phyloP scores from a whole-genome alignment of 2,113 vertebrate species.

The Peromyscus polionotus region DNA sequence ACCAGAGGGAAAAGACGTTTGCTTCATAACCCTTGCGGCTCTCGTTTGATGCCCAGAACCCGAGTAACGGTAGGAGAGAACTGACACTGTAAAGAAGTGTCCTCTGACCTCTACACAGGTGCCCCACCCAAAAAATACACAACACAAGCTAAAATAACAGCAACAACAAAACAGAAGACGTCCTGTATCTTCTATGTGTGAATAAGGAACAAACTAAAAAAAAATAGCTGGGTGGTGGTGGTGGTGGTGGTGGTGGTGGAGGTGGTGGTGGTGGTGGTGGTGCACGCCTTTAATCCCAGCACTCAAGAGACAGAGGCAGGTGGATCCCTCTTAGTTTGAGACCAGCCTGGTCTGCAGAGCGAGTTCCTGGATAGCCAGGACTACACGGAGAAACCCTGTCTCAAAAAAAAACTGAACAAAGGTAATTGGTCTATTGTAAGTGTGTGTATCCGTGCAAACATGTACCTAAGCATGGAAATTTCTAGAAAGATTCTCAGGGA shows the following conservation, averaged over 20 bases:
- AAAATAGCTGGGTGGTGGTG: neutral
- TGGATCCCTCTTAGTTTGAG: neutral
- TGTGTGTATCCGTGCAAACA: neutral
- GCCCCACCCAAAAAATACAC: neutral
- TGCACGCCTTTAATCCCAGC: neutral
- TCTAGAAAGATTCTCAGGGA: conserved; percentile 43
- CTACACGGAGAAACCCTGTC: neutral
- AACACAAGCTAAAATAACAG: neutral
- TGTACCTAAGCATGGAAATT: neutral
- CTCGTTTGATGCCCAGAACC: neutral
- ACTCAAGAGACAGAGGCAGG: neutral
- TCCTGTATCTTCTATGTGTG: neutral
- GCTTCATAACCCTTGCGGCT: neutral
- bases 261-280: too few relatives aligned
- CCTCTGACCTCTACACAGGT: neutral
- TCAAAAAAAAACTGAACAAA: neutral
- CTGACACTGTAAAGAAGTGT: neutral
- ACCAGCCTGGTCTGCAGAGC: neutral
- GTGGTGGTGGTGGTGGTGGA: too few relatives aligned
- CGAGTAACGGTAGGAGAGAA: too few relatives aligned
- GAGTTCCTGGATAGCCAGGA: neutral
- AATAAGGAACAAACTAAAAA: neutral
- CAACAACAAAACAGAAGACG: neutral
- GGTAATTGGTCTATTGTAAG: neutral
- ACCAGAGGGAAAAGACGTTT: neutral